phyloP scores from a whole-genome alignment of 2,797 vertebrate genomes.

The Argentina silus region DNA sequence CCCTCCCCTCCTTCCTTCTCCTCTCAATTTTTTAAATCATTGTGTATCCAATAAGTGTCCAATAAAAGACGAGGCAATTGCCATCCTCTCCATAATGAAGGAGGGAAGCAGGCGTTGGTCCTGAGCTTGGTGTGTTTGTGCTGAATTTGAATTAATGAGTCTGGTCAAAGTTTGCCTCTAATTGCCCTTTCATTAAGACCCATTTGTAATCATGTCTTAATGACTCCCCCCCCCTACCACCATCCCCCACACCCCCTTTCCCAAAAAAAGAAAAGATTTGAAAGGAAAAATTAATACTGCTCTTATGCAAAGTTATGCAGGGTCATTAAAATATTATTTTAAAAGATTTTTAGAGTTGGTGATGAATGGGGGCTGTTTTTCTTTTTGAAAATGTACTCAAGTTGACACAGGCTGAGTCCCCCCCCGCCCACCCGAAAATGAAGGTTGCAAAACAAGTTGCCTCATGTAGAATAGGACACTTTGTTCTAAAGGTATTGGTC shows the following conservation, averaged over 20 bases:
- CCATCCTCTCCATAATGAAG: conserved; percentile 73
- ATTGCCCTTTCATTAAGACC: conserved; percentile 82
- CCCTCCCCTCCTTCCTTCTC: conserved; percentile 53
- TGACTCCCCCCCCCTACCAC: conserved; percentile 68
- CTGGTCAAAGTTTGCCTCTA: conserved; percentile 80
- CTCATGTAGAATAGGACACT: no score
- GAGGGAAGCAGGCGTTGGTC: conserved; percentile 66
- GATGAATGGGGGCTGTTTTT: conserved; percentile 12
- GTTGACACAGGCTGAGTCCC: not conserved
- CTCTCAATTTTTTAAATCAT: conserved; percentile 73
- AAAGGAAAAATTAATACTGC: conserved; percentile 53
- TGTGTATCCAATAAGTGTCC: conserved; percentile 75
- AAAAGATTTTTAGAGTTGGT: conserved; percentile 17
- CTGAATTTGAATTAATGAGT: conserved; percentile 82
- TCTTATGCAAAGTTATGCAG: conserved; percentile 52
- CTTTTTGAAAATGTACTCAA: not conserved
- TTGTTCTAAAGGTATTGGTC: not conserved
- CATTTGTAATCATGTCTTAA: conserved; percentile 80
- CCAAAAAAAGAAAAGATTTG: conserved; percentile 38
- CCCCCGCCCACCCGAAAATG: not conserved
- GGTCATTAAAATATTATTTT: conserved; percentile 57
- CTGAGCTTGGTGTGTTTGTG: conserved; percentile 66
- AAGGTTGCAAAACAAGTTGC: conserved; percentile 11
- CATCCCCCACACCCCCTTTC: conserved; percentile 44
- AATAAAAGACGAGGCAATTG: conserved; percentile 81